Conservation (phyloP, 2,797 vertebrate genomes). For the Macropus fuliginosus region DNA sequence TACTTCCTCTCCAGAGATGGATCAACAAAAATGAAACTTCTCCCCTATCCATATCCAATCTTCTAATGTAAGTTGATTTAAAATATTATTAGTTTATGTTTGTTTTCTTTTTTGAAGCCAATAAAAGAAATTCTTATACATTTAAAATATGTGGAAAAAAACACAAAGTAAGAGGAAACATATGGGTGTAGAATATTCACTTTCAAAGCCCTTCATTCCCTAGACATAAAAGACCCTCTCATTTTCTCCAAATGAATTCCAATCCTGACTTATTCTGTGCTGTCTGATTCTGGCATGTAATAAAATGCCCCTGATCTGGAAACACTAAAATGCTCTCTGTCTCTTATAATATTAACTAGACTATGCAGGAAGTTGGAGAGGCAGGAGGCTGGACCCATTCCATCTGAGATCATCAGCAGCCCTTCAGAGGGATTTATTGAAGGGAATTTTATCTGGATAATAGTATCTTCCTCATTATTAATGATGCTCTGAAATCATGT, state of each 20-base stretch:
- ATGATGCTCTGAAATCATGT: constrained; percentile 47
- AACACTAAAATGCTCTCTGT: not conserved
- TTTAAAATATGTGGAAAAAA: constrained; percentile 23
- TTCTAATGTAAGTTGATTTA: constrained; percentile 69
- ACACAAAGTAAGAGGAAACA: constrained; percentile 61
- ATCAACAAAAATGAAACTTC: constrained; percentile 63
- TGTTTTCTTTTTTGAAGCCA: not conserved
- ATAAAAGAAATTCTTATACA: constrained; percentile 28
- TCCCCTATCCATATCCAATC: constrained; percentile 33
- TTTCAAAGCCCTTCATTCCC: constrained; percentile 65
- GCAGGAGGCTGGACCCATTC: not conserved
- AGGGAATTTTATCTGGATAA: constrained; percentile 50
- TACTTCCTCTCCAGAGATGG: constrained; percentile 11
- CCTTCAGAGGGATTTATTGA: constrained; percentile 35
- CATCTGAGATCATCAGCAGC: constrained; percentile 21
- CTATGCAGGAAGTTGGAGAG: constrained; percentile 15
- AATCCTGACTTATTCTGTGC: constrained; percentile 31
- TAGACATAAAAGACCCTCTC: constrained; percentile 43
- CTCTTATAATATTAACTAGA: not conserved
- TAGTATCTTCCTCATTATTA: constrained; percentile 47
- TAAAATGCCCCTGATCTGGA: constrained; percentile 40
- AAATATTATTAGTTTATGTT: constrained; percentile 61
- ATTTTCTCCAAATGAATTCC: constrained; percentile 69
- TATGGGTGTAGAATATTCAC: constrained; percentile 54
- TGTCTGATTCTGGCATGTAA: constrained; percentile 51